phyloP scores from a whole-genome alignment of 2,888 invertebrate species.

The Nymphalis polychloros region DNA sequence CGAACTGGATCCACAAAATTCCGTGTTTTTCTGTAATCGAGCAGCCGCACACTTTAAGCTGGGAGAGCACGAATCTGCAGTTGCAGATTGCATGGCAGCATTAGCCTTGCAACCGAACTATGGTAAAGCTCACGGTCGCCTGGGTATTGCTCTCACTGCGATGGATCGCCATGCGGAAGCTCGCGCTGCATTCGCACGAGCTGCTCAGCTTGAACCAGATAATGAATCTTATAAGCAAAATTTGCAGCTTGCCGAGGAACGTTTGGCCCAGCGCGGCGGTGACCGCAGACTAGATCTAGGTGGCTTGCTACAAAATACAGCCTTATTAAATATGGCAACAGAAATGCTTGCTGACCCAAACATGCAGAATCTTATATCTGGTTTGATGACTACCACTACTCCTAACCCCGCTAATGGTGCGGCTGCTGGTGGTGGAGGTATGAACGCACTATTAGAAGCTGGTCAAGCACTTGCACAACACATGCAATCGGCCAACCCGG shows the following conservation, averaged over 20 bases:
- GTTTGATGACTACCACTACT: conserved; percentile 72
- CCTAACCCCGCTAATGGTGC: conserved; percentile 43
- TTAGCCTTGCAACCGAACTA: conserved; percentile 94
- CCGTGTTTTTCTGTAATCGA: conserved; percentile 98
- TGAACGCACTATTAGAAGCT: conserved; percentile 77
- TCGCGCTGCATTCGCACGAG: conserved; percentile 91
- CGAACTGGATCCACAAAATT: conserved; percentile 91
- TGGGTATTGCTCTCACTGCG: conserved; percentile 93
- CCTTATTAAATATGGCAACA: conserved; percentile 91
- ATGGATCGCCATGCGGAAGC: conserved; percentile 92
- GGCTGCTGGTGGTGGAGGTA: conserved; percentile 51
- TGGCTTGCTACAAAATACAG: conserved; percentile 89
- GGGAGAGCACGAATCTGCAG: conserved; percentile 90
- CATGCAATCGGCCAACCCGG: conserved; percentile 91
- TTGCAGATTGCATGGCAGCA: conserved; percentile 95
- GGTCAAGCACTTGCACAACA: conserved; percentile 92
- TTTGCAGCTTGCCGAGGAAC: conserved; percentile 90
- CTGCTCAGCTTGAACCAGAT: conserved; percentile 93
- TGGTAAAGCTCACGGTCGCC: conserved; percentile 96
- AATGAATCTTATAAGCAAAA: conserved; percentile 95
- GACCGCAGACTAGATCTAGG: conserved; percentile 80
- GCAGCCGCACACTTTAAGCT: conserved; percentile 97
- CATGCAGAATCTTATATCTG: conserved; percentile 88
- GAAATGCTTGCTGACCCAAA: conserved; percentile 92
- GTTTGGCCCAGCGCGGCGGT: conserved; percentile 85